Percentiles rank a stretch among this genome's conserved stretches.
Evolutionary conservation across 2,888 invertebrate species (phyloP).

Genomic region (Tryphoninae sp.): DNA sequence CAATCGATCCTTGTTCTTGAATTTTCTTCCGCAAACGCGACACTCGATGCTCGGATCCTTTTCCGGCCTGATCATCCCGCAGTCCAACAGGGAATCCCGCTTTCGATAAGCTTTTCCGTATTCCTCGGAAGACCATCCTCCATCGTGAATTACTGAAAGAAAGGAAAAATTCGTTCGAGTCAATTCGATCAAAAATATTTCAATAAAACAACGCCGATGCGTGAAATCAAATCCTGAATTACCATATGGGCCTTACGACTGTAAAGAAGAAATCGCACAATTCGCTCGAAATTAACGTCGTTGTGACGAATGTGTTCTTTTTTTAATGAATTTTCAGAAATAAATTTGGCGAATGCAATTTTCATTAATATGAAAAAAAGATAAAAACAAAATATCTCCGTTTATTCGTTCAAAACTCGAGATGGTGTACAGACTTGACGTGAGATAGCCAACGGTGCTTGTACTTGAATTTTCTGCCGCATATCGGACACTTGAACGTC

Average conservation of each 20-base stretch:
- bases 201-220: no score
- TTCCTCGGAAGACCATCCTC: constrained; percentile 69
- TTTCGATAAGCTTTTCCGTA: constrained; percentile 75
- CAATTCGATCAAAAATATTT: neutral
- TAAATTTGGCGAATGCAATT: constrained; percentile 1
- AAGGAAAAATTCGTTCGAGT: constrained; percentile 30
- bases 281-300: no score
- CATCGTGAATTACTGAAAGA: constrained; percentile 68
- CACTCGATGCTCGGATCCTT: constrained; percentile 76
- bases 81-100: constrained; percentile 73
- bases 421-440: constrained; percentile 68
- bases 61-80: constrained; percentile 75
- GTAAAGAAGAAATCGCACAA: no score
- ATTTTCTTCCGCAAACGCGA: constrained; percentile 72
- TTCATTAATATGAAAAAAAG: constrained; percentile 41
- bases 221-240: no score
- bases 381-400: neutral
- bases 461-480: constrained; percentile 76
- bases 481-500: constrained; percentile 74
- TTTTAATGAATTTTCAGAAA: neutral
- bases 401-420: constrained; percentile 49
- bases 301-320: neutral
- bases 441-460: constrained; percentile 75
- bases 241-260: no score
- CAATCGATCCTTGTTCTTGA: constrained; percentile 75